phyloP scores from a whole-genome alignment of 2,888 invertebrate genomes.

The Argyresthia goedartella region DNA sequence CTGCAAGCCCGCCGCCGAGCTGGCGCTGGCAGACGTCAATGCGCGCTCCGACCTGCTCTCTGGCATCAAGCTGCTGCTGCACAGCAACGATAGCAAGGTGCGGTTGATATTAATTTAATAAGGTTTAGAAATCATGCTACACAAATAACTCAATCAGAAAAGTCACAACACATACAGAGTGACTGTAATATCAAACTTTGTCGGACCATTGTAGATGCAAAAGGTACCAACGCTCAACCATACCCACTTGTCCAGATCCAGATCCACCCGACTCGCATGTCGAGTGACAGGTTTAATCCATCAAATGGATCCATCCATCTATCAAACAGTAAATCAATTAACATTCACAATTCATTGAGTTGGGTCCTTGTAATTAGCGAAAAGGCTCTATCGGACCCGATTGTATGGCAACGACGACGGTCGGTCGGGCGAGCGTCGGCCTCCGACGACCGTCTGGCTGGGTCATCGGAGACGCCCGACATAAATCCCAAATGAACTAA shows the following conservation, averaged over 20 bases:
- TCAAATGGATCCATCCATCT: too few relatives aligned
- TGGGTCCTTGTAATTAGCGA: too few relatives aligned
- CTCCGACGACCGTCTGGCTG: background rate
- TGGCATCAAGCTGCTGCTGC: constrained; percentile 90
- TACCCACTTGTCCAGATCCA: too few relatives aligned
- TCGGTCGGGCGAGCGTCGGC: too few relatives aligned
- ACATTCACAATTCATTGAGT: too few relatives aligned
- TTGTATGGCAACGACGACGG: too few relatives aligned
- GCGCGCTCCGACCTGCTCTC: constrained; percentile 87
- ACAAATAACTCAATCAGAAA: too few relatives aligned
- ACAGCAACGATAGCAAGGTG: constrained; percentile 98
- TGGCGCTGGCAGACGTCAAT: constrained; percentile 98
- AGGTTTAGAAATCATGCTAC: background rate
- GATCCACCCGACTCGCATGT: too few relatives aligned
- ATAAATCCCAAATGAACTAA: constrained; percentile 41
- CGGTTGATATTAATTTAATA: background rate
- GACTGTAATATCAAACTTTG: background rate
- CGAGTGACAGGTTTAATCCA: too few relatives aligned
- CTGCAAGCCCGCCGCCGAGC: constrained; percentile 96
- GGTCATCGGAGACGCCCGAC: constrained; percentile 9
- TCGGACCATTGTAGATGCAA: background rate
- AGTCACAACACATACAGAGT: background rate
- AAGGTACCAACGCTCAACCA: background rate
- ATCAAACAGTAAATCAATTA: too few relatives aligned
- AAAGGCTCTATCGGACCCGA: too few relatives aligned